Base-by-base conservation (phyloP, 2,888 invertebrate species). In the Lasioglossum calceatum region DNA sequence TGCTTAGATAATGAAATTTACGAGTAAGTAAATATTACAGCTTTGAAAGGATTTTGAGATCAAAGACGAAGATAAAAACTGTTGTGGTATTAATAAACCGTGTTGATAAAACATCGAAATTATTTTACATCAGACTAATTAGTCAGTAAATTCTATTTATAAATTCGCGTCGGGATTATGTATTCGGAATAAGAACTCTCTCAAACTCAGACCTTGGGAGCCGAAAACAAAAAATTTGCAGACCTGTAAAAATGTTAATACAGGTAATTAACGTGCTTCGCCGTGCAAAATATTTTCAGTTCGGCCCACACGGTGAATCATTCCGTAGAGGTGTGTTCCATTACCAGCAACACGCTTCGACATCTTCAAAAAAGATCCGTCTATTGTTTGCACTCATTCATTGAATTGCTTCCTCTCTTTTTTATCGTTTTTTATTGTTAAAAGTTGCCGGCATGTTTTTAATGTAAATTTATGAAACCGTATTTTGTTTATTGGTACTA, bases 201-300 rank as follows among this genome's bases (percentile, higher is more conserved):
- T n/a, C 4, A 14, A 32, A 12, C 4, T 14, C n/a, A 0, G 71
- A 42, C 42, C 42, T 71, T 71, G 42, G 39, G 42, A 42, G 14
- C 0, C 14, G 14, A n/a, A 71, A 42, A 71, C 14, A 71, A 71
- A 71, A 71, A 71, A 44, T 14, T n/a, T 39, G 39, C 39, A 39
- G 71, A 42, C 42, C 12, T n/a, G 16, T n/a, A 71, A 71, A 42
- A 71, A 71, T 32, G 71, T 71, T 71, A 71, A 42, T 71, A 71
- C n/a, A 12, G n/a, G 4, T 42, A 42, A 71, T 71, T 39, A 39
- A 42, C 70, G 23, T 70, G 42, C 5, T 71, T 27, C 5, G 14
- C 7, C n/a, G n/a, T 42, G 71, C 42, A 39, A 71, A 71, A n/a
- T 27, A 71, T n/a, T 71, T n/a, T 71, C 71, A 4, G n/a, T 39